phyloP scores from a whole-genome alignment of 2,888 invertebrate genomes.

The Biston stratarius region DNA sequence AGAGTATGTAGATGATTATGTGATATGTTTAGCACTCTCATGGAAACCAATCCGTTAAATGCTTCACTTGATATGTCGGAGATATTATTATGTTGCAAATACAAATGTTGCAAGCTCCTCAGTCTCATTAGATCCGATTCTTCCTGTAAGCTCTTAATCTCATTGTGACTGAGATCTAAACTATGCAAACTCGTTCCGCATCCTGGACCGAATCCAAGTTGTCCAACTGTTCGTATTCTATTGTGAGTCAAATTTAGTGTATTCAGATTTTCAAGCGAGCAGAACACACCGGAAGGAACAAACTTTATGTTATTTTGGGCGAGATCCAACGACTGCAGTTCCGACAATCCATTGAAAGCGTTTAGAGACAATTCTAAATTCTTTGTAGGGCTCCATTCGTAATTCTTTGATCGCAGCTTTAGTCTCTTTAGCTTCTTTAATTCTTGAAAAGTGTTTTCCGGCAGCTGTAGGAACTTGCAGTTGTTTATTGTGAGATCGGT shows the following conservation, averaged over 20 bases:
- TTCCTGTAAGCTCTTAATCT: constrained; percentile 90
- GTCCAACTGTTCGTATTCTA: constrained; percentile 91
- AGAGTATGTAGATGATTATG: constrained; percentile 93
- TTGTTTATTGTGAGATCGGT: constrained; percentile 91
- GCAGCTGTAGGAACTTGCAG: constrained; percentile 92
- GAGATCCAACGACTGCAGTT: constrained; percentile 92
- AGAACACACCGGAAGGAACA: constrained; percentile 92
- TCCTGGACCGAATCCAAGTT: constrained; percentile 89
- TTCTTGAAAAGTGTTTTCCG: constrained; percentile 92
- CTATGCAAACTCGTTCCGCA: constrained; percentile 90
- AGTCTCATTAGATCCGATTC: constrained; percentile 91
- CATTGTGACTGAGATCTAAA: constrained; percentile 93
- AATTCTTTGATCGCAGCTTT: constrained; percentile 92
- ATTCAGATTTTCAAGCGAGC: constrained; percentile 92
- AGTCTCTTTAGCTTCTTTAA: constrained; percentile 92
- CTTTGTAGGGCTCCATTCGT: constrained; percentile 92
- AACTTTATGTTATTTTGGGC: constrained; percentile 94
- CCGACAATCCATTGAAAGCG: constrained; percentile 92
- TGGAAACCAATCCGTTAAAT: constrained; percentile 91
- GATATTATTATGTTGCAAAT: constrained; percentile 94
- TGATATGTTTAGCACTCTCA: constrained; percentile 94
- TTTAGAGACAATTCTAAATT: constrained; percentile 90
- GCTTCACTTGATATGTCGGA: constrained; percentile 92
- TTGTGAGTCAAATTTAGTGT: constrained; percentile 94
- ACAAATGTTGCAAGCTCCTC: constrained; percentile 92